Percentiles rank a stretch among this genome's conserved stretches.
Conservation (phyloP, 2,888 invertebrate species). For the Acheta domesticus region DNA sequence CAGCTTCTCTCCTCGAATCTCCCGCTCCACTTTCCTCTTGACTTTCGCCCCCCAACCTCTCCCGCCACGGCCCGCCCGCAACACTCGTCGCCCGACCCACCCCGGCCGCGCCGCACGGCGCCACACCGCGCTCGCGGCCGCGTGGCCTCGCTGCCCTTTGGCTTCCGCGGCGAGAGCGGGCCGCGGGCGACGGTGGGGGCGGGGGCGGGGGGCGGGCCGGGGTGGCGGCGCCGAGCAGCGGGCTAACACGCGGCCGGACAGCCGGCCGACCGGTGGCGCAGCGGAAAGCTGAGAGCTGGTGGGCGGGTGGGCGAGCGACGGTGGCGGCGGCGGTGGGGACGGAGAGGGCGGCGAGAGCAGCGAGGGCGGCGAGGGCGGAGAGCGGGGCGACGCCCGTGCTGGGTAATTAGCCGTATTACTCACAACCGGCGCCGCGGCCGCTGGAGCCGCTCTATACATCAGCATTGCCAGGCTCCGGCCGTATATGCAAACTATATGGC, state of each 20-base stretch:
- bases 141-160: background rate
- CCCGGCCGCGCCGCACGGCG: too few species aligned
- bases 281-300: background rate
- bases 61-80: too few species aligned
- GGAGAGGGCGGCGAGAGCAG: background rate
- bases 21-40: too few species aligned
- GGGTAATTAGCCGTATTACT: conserved; percentile 5
- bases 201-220: too few species aligned
- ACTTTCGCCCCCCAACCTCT: too few species aligned
- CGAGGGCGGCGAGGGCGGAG: background rate
- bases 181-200: too few species aligned
- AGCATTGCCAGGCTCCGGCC: background rate
- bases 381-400: background rate
- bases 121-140: background rate
- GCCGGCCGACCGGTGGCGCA: background rate
- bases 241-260: background rate
- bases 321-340: background rate
- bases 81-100: too few species aligned
- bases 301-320: background rate
- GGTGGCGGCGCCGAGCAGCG: background rate
- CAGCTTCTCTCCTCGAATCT: too few species aligned
- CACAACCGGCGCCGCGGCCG: background rate
- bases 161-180: background rate
- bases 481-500: conserved; percentile 9
- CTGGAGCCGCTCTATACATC: background rate